Evolutionary conservation across 2,888 invertebrate species (phyloP), one percentile per base, ranked within the genome.

Genomic region (Portevinia maculata): DNA sequence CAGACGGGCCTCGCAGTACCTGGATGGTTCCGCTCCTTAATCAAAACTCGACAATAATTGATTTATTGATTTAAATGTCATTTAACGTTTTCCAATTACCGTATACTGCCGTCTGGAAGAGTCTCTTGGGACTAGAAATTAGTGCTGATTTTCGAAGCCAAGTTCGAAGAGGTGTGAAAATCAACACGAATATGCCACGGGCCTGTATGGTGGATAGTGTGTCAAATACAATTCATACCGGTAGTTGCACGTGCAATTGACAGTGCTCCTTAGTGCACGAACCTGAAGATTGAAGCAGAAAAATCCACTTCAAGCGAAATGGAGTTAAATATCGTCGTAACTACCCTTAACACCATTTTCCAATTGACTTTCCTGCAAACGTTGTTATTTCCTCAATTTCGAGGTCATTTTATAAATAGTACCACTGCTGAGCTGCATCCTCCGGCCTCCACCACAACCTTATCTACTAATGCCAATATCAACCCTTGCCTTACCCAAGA

Each of bases 381-480:
- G 78, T 78, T 83, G 83, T 78, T 78, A 83, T 83, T 83, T 83
- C 83, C 83, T 78, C 78, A 78, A 83, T 83, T 83, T 83, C 83
- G 71, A 83, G 83, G 83, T 78, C 83, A 78, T 78, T 83, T 83
- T 83, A 83, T 78, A 83, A 83, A 83, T 83, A 83, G 71, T 62
- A 32, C 62, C 65, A 70, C 46, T 60, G 64, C 37, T 41, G 59
- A 7, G 59, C 64, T 70, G 64, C 48, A 74, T 41, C 60, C 48
- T 50, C 15, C 28, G 30, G 9, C 39, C 19, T 3, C 19, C 3
- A 19, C 8, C 39, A 13, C 30, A 2, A 15, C 28, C 50, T 32
- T 52, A 64, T 7, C 44, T 13, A 39, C 52, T 28, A 3, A 15
- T 32, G 4, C 21, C 24, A 30, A n/a, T 7, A 28, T 11, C 21